Evolutionary conservation across 2,797 vertebrate species (phyloP), one percentile per base, ranked within the genome.

Genomic region (Pangasius krempfi): DNA sequence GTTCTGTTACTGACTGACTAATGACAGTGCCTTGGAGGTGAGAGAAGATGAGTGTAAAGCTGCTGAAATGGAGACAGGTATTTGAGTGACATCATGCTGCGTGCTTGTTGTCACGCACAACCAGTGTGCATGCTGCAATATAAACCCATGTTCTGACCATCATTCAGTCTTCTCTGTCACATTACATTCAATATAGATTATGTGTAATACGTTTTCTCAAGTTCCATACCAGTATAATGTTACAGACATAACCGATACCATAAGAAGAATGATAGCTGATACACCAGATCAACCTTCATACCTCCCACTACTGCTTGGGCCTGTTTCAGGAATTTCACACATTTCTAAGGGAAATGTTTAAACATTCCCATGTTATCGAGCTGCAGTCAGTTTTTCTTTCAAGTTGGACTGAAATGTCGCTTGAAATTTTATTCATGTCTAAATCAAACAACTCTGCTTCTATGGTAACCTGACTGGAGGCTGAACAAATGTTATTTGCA

Each of bases 401-500:
- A 33, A 44, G 37, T 25, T 4, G 56, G 6, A 82, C 18, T 13
- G 62, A 68, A 47, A 52, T 22, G 58, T 66, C 5, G 40, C 27
- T 56, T 60, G 9, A 44, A 68, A 68, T 80, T 85, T 58, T 76
- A 20, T 85, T 88, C 50, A 20, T 30, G 4, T 68, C 22, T 76
- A 58, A 52, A 66, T 44, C 54, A 62, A 88, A 75, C n/a, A 47
- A 1, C n/a, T 76, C 58, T 64, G 83, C 82, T 68, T 68, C 72
- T 84, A 27, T 47, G 85, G 75, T 44, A 81, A 86, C 86, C 75
- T 86, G 33, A 30, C 58, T 50, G 9, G 13, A 88, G 85, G 86
- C 85, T 52, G 58, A 66, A 66, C 2, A 8, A 79, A 84, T n/a
- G 5, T 16, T 72, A 86, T 89, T 90, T 84, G 62, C 85, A 91